These are phyloP conservation scores for Dryobota labecula DNA, from an alignment of 2,888 invertebrate species.

Conservation along the genomic window DNA sequence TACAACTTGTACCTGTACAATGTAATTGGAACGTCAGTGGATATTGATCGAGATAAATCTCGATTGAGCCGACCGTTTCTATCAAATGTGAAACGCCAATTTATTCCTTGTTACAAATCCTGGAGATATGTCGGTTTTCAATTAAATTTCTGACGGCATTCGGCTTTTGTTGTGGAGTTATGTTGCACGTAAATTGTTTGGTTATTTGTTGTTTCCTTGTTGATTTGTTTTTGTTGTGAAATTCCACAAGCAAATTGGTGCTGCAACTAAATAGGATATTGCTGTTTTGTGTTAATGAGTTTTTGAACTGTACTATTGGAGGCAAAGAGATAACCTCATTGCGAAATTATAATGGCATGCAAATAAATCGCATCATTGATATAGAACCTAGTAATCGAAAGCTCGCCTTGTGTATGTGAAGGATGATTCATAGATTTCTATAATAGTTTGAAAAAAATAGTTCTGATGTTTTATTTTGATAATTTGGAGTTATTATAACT, in stretches of 20 bases:
- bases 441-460: not conserved
- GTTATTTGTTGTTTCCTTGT: slow-evolving; percentile 48
- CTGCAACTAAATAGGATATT: not conserved
- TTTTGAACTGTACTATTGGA: not conserved
- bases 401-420: not conserved
- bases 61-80: slow-evolving; percentile 76
- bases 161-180: slow-evolving; percentile 58
- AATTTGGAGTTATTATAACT: not conserved
- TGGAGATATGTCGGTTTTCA: slow-evolving; percentile 67
- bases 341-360: not conserved
- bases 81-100: slow-evolving; percentile 72
- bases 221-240: slow-evolving; percentile 40
- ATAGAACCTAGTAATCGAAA: too few species aligned
- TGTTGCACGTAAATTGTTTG: slow-evolving; percentile 53
- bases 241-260: slow-evolving; percentile 30
- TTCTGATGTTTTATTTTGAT: not conserved
- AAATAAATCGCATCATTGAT: not conserved
- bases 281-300: not conserved
- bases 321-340: not conserved
- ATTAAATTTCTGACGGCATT: slow-evolving; percentile 63
- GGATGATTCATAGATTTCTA: not conserved
- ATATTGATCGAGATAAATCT: slow-evolving; percentile 87
- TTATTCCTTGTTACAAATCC: slow-evolving; percentile 71
- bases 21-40: slow-evolving; percentile 87
- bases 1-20: slow-evolving; percentile 75